phyloP scores from a whole-genome alignment of 2,113 vertebrate species.

The Amblyornis subalaris region DNA sequence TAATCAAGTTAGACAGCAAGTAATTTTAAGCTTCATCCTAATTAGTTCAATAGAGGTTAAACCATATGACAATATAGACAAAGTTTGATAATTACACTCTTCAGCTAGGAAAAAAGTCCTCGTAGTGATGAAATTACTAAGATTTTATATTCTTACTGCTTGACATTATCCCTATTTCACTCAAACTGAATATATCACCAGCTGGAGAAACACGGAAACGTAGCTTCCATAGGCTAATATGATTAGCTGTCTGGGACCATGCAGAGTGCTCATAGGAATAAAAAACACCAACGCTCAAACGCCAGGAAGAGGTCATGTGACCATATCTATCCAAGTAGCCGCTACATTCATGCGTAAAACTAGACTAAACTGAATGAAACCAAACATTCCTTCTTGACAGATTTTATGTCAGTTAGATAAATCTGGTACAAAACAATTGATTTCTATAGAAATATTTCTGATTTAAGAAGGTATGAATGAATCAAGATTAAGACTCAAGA shows the following conservation, averaged over 20 bases:
- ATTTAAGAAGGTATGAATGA: neutral
- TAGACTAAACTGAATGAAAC: neutral
- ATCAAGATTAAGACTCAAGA: neutral
- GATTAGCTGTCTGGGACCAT: neutral
- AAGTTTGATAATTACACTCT: constrained; percentile 47
- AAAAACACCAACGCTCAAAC: accelerated
- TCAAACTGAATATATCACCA: neutral
- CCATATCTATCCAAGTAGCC: neutral
- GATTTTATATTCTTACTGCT: neutral
- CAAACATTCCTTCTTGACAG: neutral
- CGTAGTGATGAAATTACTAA: constrained; percentile 13
- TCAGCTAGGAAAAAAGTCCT: constrained; percentile 52
- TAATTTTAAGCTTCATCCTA: constrained; percentile 37
- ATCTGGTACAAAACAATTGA: neutral
- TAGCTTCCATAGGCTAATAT: neutral
- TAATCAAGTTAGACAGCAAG: constrained; percentile 27
- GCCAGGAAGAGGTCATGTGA: neutral
- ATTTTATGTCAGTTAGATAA: neutral
- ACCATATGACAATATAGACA: constrained; percentile 42
- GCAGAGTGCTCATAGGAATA: neutral
- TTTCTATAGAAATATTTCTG: neutral
- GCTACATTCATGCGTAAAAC: neutral
- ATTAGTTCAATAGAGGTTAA: constrained; percentile 65
- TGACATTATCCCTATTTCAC: neutral
- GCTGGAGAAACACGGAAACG: neutral